These are phyloP conservation scores for Anguilla obscura DNA, from an alignment of 2,797 vertebrate genomes.

Conservation along the genomic window DNA sequence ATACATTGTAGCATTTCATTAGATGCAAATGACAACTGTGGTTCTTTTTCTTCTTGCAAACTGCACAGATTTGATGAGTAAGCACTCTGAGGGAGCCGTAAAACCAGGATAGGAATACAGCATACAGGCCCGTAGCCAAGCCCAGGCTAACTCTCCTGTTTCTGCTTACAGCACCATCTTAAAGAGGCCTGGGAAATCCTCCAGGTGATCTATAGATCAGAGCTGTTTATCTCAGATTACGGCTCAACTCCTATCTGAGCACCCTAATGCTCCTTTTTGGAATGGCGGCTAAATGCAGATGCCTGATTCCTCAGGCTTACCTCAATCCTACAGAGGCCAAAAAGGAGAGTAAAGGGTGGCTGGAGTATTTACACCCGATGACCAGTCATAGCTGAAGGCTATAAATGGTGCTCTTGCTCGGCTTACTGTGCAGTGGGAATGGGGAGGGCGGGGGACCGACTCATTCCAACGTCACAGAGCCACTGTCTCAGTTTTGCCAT, in stretches of 20 bases:
- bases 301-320: not conserved
- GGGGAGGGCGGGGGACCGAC: not conserved
- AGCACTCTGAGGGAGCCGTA: slow-evolving; percentile 27
- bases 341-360: not conserved
- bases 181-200: slow-evolving; percentile 60
- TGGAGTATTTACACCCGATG: not conserved
- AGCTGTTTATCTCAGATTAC: slow-evolving; percentile 72
- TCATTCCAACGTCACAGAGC: not conserved
- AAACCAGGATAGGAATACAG: slow-evolving; percentile 18
- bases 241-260: slow-evolving; percentile 61
- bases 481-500: not conserved
- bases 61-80: slow-evolving; percentile 29
- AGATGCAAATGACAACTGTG: not conserved
- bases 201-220: slow-evolving; percentile 62
- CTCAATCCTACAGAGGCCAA: not conserved
- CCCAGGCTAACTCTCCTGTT: slow-evolving; percentile 38
- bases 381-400: not conserved
- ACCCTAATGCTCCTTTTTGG: slow-evolving; percentile 62
- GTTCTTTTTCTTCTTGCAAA: not conserved
- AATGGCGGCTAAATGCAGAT: not conserved
- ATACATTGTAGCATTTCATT: not conserved
- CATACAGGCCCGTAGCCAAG: slow-evolving; percentile 27
- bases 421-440: slow-evolving; percentile 3
- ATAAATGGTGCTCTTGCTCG: slow-evolving; percentile 8
- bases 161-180: slow-evolving; percentile 21